A percentile compares a stretch with the other conserved stretches of the same genome.
These are phyloP conservation scores for Pardosa pseudoannulata DNA, from an alignment of 2,888 invertebrate species.

Conservation along the genomic window DNA sequence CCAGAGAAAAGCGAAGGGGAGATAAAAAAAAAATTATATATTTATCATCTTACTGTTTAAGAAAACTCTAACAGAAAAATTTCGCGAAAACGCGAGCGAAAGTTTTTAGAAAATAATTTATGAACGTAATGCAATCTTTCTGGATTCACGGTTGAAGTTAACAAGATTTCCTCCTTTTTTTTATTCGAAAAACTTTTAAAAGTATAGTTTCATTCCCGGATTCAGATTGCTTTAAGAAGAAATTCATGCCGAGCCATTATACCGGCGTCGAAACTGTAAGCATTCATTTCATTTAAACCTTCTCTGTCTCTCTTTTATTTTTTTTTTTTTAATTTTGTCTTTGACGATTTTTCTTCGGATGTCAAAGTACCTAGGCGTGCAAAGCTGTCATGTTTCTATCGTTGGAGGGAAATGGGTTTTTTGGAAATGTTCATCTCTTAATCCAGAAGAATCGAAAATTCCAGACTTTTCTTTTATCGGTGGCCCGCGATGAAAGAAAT, in stretches of 20 bases:
- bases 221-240: neutral
- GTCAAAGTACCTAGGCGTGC: neutral
- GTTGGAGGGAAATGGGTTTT: neutral
- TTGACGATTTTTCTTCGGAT: neutral
- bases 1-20: neutral
- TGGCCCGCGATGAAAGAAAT: too few species aligned
- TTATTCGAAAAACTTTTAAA: neutral
- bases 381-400: neutral
- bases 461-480: neutral
- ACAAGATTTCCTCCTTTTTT: neutral
- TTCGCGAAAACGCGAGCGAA: neutral
- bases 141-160: constrained; percentile 6
- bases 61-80: constrained; percentile 1
- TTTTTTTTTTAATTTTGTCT: neutral
- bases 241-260: neutral
- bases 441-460: neutral
- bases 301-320: neutral
- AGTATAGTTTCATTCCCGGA: neutral
- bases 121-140: neutral
- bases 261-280: neutral
- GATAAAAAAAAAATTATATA: neutral
- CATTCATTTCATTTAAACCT: neutral
- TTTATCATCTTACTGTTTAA: neutral
- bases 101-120: constrained; percentile 4
- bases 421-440: neutral